phyloP scores from a whole-genome alignment of 2,888 invertebrate genomes.

The Chrysina gloriosa region DNA sequence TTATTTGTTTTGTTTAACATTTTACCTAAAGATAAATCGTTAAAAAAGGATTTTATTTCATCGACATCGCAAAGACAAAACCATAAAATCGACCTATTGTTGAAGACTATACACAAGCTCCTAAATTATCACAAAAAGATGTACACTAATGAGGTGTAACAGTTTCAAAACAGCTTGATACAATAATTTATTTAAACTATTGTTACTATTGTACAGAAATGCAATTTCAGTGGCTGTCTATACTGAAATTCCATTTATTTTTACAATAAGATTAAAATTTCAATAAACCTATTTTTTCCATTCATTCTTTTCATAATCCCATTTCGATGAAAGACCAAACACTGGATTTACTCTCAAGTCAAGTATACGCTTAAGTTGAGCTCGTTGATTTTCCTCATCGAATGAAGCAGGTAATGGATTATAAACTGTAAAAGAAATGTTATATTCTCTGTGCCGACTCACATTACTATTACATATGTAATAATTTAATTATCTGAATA shows the following conservation, averaged over 20 bases:
- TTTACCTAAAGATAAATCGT: too few relatives aligned
- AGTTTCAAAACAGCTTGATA: conserved; percentile 16
- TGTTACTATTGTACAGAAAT: conserved; percentile 19
- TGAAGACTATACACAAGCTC: conserved; percentile 16
- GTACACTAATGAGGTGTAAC: conserved; percentile 19
- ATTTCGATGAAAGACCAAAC: conserved; percentile 73
- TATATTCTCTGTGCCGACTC: background rate
- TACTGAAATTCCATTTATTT: conserved; percentile 27
- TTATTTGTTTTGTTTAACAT: too few relatives aligned
- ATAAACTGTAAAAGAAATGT: conserved; percentile 56
- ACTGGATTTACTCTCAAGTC: conserved; percentile 70
- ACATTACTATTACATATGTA: background rate
- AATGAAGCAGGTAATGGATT: conserved; percentile 67
- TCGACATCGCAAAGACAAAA: conserved; percentile 19
- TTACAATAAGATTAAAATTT: conserved; percentile 14
- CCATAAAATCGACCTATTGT: conserved; percentile 4
- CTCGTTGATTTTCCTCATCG: conserved; percentile 70
- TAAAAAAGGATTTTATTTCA: conserved; percentile 20
- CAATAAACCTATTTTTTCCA: conserved; percentile 36
- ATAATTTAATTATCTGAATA: background rate
- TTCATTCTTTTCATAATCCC: conserved; percentile 68
- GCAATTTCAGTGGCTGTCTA: conserved; percentile 34
- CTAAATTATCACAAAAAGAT: conserved; percentile 25
- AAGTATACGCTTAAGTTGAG: conserved; percentile 72
- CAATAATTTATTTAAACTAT: conserved; percentile 33